These are phyloP conservation scores for Caenorhabditis drosophilae DNA, from an alignment of 2,888 invertebrate genomes.

Conservation along the genomic window DNA sequence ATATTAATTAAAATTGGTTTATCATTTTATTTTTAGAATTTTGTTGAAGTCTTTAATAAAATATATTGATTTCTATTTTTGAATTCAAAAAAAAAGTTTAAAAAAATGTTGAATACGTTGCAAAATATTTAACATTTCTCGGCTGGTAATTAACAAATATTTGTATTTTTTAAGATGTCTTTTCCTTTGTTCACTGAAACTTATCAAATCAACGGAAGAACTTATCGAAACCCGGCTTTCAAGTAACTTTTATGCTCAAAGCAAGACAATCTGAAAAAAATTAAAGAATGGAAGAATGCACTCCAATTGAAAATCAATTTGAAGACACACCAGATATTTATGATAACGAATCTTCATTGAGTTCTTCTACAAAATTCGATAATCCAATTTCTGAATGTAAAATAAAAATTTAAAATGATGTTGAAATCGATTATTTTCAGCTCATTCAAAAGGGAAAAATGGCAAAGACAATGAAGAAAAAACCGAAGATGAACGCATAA, in stretches of 20 bases:
- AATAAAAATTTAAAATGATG: background rate
- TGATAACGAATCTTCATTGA: constrained; percentile 17
- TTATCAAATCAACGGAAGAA: constrained; percentile 19
- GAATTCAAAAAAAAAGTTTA: background rate
- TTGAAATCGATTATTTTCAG: background rate
- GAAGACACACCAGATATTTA: constrained; percentile 39
- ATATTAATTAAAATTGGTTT: background rate
- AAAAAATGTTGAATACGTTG: background rate
- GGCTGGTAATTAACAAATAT: too few relatives aligned
- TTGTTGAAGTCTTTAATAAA: too few relatives aligned
- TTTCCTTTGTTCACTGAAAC: constrained; percentile 21
- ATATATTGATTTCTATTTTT: background rate
- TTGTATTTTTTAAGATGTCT: background rate
- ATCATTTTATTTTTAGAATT: background rate
- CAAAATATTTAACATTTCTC: too few relatives aligned
- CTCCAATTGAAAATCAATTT: too few relatives aligned
- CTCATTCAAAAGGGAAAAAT: too few relatives aligned
- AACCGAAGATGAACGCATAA: background rate
- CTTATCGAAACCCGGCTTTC: constrained; percentile 28
- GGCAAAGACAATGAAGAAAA: background rate
- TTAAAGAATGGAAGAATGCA: background rate
- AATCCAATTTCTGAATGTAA: background rate
- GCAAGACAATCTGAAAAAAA: background rate
- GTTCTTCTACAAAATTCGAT: background rate
- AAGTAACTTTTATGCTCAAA: background rate